Base-by-base conservation (phyloP, 2,888 invertebrate species). In the Hirudinaria manillensis region DNA sequence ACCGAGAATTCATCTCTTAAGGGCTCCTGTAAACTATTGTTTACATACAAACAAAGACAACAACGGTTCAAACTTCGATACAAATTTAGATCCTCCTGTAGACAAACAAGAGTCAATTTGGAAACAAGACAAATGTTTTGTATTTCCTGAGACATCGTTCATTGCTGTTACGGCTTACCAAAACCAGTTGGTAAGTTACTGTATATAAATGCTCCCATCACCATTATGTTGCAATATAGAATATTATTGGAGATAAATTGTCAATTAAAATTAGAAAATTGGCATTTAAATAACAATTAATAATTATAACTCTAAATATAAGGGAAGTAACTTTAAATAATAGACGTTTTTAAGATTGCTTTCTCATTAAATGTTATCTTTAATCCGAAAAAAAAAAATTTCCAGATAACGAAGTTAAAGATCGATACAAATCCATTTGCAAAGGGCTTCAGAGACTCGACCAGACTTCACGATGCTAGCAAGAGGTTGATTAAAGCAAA, bases 111-210 rank as follows among this genome's bases (percentile, higher is more conserved):
- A 45, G 16, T 45, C 45, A 45, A 45, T 45, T 7, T 45, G 45
- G 45, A 45, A 45, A 45, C 45, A 45, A 45, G 45, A 45, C 45
- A 45, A 45, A 88, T 77, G 75, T 13, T 98, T 92, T 87, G 91
- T 96, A 82, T 99, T 96, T 87, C 93, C 96, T 19, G 97, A 99
- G 87, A 94, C 95, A 75, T 93, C 96, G 80, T 99, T 99, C 89
- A 99, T 97, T 76, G 98, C 97, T 77, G 98, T 99, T 81, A 99
- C 98, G 77, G 98, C 98, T 78, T 99, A 99, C 88, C 98, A 99
- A 87, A 98, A 98, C 87, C 98, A 98, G 88, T 89, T 92, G 89
- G 92, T 92, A 85, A 89, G 78, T 78, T 36, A 10, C 36, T 36
- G 10, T n/a, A n/a, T n/a, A n/a, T n/a, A n/a, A n/a, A n/a, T n/a